Evolutionary conservation across 1,140 invertebrate species (phyloP), one percentile per base, ranked within the genome.

Genomic region (Drosophila neocordata): DNA sequence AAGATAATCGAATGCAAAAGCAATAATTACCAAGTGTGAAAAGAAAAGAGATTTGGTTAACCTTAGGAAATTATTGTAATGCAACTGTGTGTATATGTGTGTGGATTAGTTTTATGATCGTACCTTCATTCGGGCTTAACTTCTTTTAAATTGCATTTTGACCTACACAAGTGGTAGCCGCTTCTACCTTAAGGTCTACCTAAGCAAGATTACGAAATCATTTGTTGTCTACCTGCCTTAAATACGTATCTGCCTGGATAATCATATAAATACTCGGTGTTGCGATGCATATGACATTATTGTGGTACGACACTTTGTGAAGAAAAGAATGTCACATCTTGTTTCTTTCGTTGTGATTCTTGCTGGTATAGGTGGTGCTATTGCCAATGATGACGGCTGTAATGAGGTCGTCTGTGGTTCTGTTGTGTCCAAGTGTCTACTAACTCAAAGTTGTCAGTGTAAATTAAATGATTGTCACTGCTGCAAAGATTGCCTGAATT

Each of bases 401-500:
- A 91, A 91, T 56, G 90, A 91, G 53, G 83, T 89, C 37, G 89
- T 91, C 53, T 91, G 90, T 52, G 90, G 90, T 9, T 97, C 97
- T 88, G 95, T 98, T 20, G 98, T 99, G 3, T 98, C 97, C 90
- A 99, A 98, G 92, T 99, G 98, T 90, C 96, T 98, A 94, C 93
- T 99, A 37, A 98, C 97, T 2, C 96, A 98, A 90, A 97, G 97
- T 18, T 99, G 98, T 92, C 98, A 98, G 92, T 99, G 98, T 92
- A 97, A 98, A 88, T 92, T 97, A 73, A 95, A 95, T 71, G 96
- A 97, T 89, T 98, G 97, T 83, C 96, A 96, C 2, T 99, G 98
- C 83, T 98, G 97, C 92, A 96, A 96, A 84, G 97, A 98, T 74
- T 99, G 98, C 85, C 96, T 95, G 73, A 95, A 95, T 73, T 99